Base-by-base conservation (phyloP, 2,113 vertebrate genomes). In the Xenus cinereus region DNA sequence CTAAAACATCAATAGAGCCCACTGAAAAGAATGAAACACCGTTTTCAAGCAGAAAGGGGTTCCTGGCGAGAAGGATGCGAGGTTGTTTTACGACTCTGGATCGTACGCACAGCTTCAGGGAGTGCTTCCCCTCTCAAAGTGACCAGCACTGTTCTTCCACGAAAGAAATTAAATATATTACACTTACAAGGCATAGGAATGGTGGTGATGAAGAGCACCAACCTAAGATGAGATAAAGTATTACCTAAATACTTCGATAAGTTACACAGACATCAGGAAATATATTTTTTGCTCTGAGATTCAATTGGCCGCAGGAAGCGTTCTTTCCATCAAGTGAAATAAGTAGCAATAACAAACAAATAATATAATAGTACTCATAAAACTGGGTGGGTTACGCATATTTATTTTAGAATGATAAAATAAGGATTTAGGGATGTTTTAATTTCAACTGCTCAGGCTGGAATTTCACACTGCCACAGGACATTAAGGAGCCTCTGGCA, bases 101-200 rank as follows among this genome's bases (percentile, higher is more conserved):
- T 77, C 81, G 78, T 71, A 85, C 23, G 43, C 14, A 86, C 50
- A 74, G 90, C 69, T 94, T 90, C 59, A 92, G 39, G 90, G 87
- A 89, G 43, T 50, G 33, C 6, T 67, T 19, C 39, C 81, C 41
- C 75, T 87, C 79, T 67, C 86, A 80, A 72, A 95, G 94, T 43
- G 78, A 94, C 62, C 69, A 88, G 57, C 19, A 51, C 53, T 80
- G 75, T 46, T 88, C 81, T 68, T 85, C 73, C 92, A 73, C 19
- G 7, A 91, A 56, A 78, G 28, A 89, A 95, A 96, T 96, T 11
- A 84, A 86, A 95, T 76, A 76, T 66, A 93, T 89, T 91, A 27
- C 27, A 32, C 12, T 92, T 77, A 92, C 56, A 95, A 94, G 83
- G 77, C 41, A 56, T 45, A 46, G 37, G 21, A 94, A 72, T 54